These are phyloP conservation scores for Micromesistius poutassou DNA, from an alignment of 2,797 vertebrate species.

Conservation along the genomic window DNA sequence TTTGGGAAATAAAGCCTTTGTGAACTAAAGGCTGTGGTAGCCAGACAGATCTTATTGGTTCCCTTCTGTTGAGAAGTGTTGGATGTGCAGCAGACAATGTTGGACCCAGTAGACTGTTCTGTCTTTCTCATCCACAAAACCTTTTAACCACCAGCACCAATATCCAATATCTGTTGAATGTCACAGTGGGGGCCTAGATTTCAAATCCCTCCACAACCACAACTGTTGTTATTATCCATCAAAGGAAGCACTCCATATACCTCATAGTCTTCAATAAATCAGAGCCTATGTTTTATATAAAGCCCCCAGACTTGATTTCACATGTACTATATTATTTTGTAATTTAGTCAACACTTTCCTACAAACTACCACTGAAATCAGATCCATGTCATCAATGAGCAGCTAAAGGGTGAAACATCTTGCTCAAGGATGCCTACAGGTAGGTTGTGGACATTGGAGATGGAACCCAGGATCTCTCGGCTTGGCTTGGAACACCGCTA, in stretches of 20 bases:
- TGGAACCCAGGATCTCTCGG: neutral
- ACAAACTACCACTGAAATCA: neutral
- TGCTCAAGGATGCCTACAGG: neutral
- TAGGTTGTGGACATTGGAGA: neutral
- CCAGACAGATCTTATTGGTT: neutral
- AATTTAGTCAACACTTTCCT: neutral
- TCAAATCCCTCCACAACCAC: neutral
- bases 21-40: neutral
- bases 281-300: neutral
- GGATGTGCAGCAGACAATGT: neutral
- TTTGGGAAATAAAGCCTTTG: neutral
- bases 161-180: conserved; percentile 3
- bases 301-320: neutral
- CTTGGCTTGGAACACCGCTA: neutral
- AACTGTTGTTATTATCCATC: neutral
- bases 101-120: neutral
- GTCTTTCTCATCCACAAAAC: neutral
- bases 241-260: neutral
- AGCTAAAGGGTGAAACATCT: neutral
- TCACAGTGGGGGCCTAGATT: neutral
- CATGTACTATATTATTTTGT: neutral
- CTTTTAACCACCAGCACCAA: neutral
- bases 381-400: neutral
- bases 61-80: neutral
- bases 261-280: neutral